phyloP scores from a whole-genome alignment of 2,888 invertebrate species.

The Polymixis lichenea region DNA sequence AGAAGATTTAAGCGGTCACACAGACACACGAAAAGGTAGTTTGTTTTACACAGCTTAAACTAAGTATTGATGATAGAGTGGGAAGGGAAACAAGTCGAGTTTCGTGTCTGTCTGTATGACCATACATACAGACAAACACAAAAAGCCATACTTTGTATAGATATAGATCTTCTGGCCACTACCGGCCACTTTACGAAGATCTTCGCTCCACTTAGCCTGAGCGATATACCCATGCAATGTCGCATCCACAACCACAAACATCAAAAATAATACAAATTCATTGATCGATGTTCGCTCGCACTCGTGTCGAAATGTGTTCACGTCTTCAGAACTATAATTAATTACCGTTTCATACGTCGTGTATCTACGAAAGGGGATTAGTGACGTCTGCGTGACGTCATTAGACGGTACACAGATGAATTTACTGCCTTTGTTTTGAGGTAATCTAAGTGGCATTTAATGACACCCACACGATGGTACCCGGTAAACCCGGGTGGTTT shows the following conservation, averaged over 20 bases:
- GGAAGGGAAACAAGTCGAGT: too few species aligned
- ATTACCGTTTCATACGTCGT: slow-evolving; percentile 30
- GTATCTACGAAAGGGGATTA: slow-evolving; percentile 29
- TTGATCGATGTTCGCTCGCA: slow-evolving; percentile 29
- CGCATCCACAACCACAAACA: neutral
- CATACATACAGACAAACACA: too few species aligned
- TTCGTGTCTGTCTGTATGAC: too few species aligned
- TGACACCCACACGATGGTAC: neutral
- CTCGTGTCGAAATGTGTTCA: slow-evolving; percentile 18
- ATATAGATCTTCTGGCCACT: neutral
- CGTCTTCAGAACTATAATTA: slow-evolving; percentile 32
- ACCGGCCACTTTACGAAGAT: neutral
- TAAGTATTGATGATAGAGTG: too few species aligned
- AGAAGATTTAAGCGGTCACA: too few species aligned
- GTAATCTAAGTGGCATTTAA: slow-evolving; percentile 25
- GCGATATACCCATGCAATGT: neutral
- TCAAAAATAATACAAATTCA: neutral
- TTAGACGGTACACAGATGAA: slow-evolving; percentile 17
- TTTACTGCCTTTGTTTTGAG: slow-evolving; percentile 27
- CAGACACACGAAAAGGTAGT: too few species aligned
- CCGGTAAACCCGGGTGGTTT: too few species aligned
- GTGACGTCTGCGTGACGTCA: slow-evolving; percentile 28
- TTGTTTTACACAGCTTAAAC: too few species aligned
- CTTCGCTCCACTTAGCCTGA: too few species aligned
- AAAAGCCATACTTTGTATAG: neutral